Conservation (phyloP, 2,797 vertebrate species). For the Sciaenops ocellatus region DNA sequence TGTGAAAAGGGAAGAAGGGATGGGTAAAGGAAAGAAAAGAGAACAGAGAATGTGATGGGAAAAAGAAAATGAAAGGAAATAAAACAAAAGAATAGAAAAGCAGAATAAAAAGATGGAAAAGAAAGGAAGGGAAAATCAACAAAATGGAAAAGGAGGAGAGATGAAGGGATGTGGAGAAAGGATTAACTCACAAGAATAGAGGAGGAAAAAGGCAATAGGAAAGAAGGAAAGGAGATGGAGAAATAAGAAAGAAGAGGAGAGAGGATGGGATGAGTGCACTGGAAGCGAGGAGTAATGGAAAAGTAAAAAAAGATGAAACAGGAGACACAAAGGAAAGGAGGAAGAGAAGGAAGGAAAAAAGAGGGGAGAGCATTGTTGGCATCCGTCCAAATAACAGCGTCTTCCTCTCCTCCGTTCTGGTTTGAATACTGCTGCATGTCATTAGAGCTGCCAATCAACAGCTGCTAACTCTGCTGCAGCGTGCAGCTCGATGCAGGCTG, state of each 20-base stretch:
- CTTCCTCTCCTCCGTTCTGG: slow-evolving; percentile 54
- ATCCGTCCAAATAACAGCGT: slow-evolving; percentile 54
- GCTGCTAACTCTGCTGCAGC: slow-evolving; percentile 57
- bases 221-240: neutral
- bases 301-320: neutral
- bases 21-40: neutral
- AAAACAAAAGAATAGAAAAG: neutral
- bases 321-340: slow-evolving; percentile 51
- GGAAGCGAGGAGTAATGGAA: neutral
- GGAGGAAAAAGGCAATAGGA: neutral
- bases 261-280: neutral
- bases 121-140: neutral
- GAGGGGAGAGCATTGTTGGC: slow-evolving; percentile 55
- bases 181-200: neutral
- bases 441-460: slow-evolving; percentile 74
- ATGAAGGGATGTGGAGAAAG: neutral
- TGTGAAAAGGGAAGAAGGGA: neutral
- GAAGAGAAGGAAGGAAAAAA: slow-evolving; percentile 39
- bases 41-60: neutral
- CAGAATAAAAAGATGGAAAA: neutral
- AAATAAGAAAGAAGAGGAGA: neutral
- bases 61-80: neutral
- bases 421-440: slow-evolving; percentile 67
- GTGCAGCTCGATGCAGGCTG: slow-evolving; percentile 43
- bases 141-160: neutral